These are phyloP conservation scores for Cheilosia impressa DNA, from an alignment of 2,888 invertebrate species.

Conservation along the genomic window DNA sequence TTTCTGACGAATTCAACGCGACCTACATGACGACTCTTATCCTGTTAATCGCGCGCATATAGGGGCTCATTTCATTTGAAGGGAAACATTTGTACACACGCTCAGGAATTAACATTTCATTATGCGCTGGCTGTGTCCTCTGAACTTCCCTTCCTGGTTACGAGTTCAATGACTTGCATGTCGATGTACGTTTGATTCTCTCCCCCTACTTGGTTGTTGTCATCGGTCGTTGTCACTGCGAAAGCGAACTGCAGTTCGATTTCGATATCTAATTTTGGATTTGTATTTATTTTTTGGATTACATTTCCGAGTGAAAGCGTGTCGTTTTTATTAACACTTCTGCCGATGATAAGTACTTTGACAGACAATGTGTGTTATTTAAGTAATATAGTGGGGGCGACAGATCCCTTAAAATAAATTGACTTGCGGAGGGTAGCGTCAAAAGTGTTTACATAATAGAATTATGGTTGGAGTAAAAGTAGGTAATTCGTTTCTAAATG, in stretches of 20 bases:
- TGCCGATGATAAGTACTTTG: conserved; percentile 44
- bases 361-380: conserved; percentile 4
- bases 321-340: conserved; percentile 54
- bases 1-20: conserved; percentile 66
- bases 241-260: conserved; percentile 50
- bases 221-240: conserved; percentile 30
- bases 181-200: conserved; percentile 25
- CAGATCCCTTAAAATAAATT: conserved; percentile 26
- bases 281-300: conserved; percentile 48
- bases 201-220: conserved; percentile 6
- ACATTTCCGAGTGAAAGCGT: neutral
- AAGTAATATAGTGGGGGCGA: conserved; percentile 9
- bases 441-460: conserved; percentile 13
- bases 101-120: conserved; percentile 50
- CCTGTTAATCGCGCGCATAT: conserved; percentile 66
- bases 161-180: conserved; percentile 65
- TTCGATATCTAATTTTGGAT: conserved; percentile 58
- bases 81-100: conserved; percentile 59
- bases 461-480: neutral
- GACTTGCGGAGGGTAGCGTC: conserved; percentile 13
- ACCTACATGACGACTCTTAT: conserved; percentile 73
- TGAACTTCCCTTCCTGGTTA: conserved; percentile 60
- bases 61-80: conserved; percentile 50
- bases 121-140: conserved; percentile 39
- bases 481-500: neutral